phyloP scores from a whole-genome alignment of 2,113 vertebrate genomes.

The Entomyzon cyanotis region DNA sequence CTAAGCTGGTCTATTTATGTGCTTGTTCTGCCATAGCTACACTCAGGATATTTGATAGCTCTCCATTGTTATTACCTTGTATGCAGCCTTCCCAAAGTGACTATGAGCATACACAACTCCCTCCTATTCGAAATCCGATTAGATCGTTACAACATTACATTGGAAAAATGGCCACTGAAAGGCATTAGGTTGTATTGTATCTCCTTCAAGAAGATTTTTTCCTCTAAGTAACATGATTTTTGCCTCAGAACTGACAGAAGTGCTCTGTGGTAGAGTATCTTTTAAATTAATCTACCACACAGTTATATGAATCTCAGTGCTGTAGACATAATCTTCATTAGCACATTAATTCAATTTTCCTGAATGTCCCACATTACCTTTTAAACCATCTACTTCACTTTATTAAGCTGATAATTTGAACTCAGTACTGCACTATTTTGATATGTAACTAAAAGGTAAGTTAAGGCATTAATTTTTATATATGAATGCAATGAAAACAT shows the following conservation, averaged over 20 bases:
- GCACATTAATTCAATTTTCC: conserved; percentile 28
- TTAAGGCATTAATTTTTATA: conserved; percentile 18
- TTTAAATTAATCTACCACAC: not conserved
- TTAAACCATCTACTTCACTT: conserved; percentile 38
- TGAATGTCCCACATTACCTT: conserved; percentile 9
- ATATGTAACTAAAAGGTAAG: not conserved
- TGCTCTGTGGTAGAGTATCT: not conserved
- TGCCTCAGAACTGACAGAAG: not conserved
- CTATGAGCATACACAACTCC: conserved; percentile 13
- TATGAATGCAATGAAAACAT: conserved; percentile 2
- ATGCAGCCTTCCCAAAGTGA: conserved; percentile 34
- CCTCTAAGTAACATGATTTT: not conserved
- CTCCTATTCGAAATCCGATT: not conserved
- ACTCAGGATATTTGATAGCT: not conserved
- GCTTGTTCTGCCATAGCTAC: conserved; percentile 17
- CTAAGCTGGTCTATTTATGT: conserved; percentile 14
- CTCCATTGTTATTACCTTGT: not conserved
- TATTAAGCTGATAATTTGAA: conserved; percentile 32
- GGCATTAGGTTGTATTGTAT: not conserved
- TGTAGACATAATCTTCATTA: conserved; percentile 15
- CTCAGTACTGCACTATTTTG: conserved; percentile 8
- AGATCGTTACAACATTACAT: conserved; percentile 26
- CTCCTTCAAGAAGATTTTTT: conserved; percentile 16
- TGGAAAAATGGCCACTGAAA: conserved; percentile 37
- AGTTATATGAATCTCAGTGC: not conserved